These are phyloP conservation scores for Blastomussa wellsi DNA, from an alignment of 92 coral and sea anemone species.

Conservation along the genomic window DNA sequence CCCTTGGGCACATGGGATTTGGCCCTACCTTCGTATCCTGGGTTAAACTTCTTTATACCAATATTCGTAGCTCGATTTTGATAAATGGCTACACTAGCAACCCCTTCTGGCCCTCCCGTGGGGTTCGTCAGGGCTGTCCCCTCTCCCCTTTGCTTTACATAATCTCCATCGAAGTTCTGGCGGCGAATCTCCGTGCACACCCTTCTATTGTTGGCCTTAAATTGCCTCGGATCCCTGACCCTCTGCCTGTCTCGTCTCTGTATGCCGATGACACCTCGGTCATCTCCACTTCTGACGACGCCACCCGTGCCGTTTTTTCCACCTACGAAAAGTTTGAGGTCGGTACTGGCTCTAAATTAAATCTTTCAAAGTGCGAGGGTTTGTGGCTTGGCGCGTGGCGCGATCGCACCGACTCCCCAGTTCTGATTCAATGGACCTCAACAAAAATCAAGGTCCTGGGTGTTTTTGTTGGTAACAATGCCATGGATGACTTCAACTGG, in stretches of 20 bases:
- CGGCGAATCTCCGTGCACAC: slow-evolving; percentile 36
- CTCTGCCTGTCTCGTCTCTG: slow-evolving; percentile 15
- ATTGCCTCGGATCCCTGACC: slow-evolving; percentile 7
- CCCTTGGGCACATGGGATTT: slow-evolving; percentile 45
- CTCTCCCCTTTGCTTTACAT: slow-evolving; percentile 51
- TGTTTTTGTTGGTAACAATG: slow-evolving; percentile 25
- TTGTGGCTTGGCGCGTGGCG: slow-evolving; percentile 57
- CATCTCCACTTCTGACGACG: slow-evolving; percentile 30
- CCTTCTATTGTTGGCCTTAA: slow-evolving; percentile 33
- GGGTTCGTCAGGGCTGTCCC: slow-evolving; percentile 74
- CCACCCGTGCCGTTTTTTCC: slow-evolving; percentile 30
- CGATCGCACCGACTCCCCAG: slow-evolving; percentile 28
- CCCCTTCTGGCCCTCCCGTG: slow-evolving; percentile 42
- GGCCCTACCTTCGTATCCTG: slow-evolving; percentile 45
- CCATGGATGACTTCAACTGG: slow-evolving; percentile 34
- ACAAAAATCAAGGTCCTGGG: slow-evolving; percentile 29
- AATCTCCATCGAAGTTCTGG: slow-evolving; percentile 42
- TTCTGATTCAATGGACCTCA: slow-evolving; percentile 42
- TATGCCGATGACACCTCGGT: slow-evolving; percentile 65
- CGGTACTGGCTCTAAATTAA: slow-evolving; percentile 58
- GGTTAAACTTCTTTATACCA: slow-evolving; percentile 41
- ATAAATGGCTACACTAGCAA: slow-evolving; percentile 49
- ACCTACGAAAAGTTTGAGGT: slow-evolving; percentile 41
- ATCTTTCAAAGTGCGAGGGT: slow-evolving; percentile 47
- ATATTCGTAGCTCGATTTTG: slow-evolving; percentile 25